Conservation (phyloP, 2,888 invertebrate species). For the Rhagium mordax region DNA sequence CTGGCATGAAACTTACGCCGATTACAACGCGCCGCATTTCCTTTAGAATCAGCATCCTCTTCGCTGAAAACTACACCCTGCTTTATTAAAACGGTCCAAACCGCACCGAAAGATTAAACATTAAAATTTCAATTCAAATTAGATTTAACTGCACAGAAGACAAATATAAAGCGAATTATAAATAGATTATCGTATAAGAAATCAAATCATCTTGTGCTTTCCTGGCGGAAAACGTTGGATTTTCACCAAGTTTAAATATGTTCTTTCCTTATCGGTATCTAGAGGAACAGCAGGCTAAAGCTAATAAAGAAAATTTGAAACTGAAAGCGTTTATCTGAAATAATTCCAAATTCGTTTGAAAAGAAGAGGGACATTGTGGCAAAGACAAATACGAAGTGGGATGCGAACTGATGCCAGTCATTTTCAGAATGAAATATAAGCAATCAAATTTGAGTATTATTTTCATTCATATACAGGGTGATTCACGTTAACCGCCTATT, state of each 20-base stretch:
- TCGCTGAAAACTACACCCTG: neutral
- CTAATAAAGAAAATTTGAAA: neutral
- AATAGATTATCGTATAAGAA: conserved; percentile 4
- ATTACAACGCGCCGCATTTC: neutral
- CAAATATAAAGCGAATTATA: conserved; percentile 25
- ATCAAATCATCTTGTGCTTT: neutral
- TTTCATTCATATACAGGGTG: too few species aligned
- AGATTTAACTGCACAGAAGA: conserved; percentile 1
- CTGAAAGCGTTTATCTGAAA: neutral
- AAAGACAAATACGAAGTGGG: too few species aligned
- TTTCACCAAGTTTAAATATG: neutral
- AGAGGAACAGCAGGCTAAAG: neutral
- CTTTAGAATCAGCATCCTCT: neutral
- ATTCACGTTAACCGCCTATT: too few species aligned
- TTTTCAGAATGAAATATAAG: too few species aligned
- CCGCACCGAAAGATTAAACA: neutral
- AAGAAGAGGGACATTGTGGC: neutral
- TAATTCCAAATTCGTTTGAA: neutral
- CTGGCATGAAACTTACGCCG: neutral
- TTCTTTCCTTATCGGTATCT: neutral
- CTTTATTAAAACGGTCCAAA: neutral
- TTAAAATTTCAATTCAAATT: conserved; percentile 21
- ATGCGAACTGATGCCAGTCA: too few species aligned
- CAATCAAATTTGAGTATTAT: too few species aligned
- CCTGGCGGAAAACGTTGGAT: neutral